Evolutionary conservation across 2,888 invertebrate species (phyloP).

Genomic region (Pyrgus malvae): DNA sequence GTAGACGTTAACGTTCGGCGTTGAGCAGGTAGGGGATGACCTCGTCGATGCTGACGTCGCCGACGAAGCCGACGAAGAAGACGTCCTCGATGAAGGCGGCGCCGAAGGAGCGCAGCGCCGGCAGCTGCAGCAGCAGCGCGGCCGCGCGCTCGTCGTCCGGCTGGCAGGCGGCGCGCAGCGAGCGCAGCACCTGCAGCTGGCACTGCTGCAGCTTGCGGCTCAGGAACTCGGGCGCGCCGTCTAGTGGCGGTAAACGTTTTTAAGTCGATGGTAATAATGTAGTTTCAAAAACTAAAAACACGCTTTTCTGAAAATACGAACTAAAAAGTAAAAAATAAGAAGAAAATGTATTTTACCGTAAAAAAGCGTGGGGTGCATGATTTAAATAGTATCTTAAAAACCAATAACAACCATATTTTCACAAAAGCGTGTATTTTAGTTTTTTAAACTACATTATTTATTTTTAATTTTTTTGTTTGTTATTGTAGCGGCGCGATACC

Average conservation of each 20-base stretch:
- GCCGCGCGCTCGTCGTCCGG: slow-evolving; percentile 75
- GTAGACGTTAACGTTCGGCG: slow-evolving; percentile 46
- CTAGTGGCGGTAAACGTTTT: slow-evolving; percentile 43
- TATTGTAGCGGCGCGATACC: no score
- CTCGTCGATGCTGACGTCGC: slow-evolving; percentile 96
- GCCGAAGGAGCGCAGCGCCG: slow-evolving; percentile 87
- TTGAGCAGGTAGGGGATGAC: slow-evolving; percentile 95
- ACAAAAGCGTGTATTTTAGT: no score
- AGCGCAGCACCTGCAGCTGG: slow-evolving; percentile 73
- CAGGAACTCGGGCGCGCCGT: slow-evolving; percentile 73
- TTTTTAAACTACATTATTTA: no score
- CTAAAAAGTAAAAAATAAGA: no score
- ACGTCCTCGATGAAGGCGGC: slow-evolving; percentile 92
- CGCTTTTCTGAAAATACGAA: no score
- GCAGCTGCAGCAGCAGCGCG: slow-evolving; percentile 85
- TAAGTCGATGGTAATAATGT: background rate
- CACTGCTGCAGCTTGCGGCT: slow-evolving; percentile 75
- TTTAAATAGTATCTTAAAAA: no score
- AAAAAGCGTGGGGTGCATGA: no score
- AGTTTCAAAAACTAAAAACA: no score
- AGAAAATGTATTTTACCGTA: no score
- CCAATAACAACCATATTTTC: no score
- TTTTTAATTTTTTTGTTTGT: no score
- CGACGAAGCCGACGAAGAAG: slow-evolving; percentile 95
- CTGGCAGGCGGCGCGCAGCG: slow-evolving; percentile 56